Percentiles rank a stretch among this genome's conserved stretches.
These are phyloP conservation scores for Sebastes kiyomatsui DNA, from an alignment of 2,797 vertebrate species.

Conservation along the genomic window DNA sequence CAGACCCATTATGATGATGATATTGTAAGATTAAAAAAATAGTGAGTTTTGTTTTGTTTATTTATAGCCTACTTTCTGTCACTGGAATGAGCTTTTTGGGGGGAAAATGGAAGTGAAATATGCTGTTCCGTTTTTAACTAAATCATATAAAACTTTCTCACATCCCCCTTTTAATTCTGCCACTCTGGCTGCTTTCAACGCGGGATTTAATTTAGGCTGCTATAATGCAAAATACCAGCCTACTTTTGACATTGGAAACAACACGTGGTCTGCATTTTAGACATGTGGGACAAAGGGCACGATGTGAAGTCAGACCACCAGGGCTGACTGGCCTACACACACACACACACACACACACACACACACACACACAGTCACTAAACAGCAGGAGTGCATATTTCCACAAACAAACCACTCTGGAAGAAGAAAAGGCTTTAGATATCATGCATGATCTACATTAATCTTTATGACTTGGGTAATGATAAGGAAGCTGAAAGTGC, in stretches of 20 bases:
- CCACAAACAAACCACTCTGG: constrained; percentile 36
- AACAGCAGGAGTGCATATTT: constrained; percentile 34
- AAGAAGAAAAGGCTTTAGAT: constrained; percentile 12
- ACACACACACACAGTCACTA: constrained; percentile 29
- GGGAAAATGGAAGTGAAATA: constrained; percentile 37
- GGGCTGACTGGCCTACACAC: constrained; percentile 40
- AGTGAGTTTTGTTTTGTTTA: background rate
- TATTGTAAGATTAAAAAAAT: background rate
- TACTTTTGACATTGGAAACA: constrained; percentile 74
- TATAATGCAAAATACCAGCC: constrained; percentile 28
- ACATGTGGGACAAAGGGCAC: constrained; percentile 84
- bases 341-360: constrained; percentile 39
- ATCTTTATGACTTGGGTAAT: background rate
- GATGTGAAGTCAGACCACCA: constrained; percentile 68
- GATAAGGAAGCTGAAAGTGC: constrained; percentile 3
- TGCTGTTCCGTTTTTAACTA: background rate
- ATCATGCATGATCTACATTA: background rate
- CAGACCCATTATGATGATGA: background rate
- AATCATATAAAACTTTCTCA: background rate
- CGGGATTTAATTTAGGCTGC: background rate
- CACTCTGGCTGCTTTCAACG: background rate
- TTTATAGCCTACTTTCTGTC: background rate
- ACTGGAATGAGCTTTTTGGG: background rate
- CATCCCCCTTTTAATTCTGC: constrained; percentile 1
- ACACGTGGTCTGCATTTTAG: constrained; percentile 83